Percentiles rank a stretch among this genome's conserved stretches.
phyloP scores from a whole-genome alignment of 2,797 vertebrate species.

The Anguilla obscura region DNA sequence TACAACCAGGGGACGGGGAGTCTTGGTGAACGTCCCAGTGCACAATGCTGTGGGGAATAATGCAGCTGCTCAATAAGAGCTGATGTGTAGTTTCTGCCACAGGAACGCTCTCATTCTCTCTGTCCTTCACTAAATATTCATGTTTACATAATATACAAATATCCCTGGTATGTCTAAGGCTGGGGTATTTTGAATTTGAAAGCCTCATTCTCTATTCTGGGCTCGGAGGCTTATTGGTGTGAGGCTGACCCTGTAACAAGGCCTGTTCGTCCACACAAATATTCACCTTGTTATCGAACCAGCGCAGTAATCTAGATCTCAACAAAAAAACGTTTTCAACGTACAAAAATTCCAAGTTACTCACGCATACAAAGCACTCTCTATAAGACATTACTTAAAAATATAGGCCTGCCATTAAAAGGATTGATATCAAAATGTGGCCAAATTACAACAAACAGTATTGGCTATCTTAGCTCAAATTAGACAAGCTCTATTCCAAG shows the following conservation, averaged over 20 bases:
- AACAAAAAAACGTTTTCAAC: too few relatives aligned
- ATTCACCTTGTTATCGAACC: slow-evolving; percentile 49
- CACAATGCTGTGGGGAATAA: slow-evolving; percentile 58
- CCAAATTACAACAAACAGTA: too few relatives aligned
- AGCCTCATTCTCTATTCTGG: slow-evolving; percentile 37
- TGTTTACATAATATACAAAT: slow-evolving; percentile 51
- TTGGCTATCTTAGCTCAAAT: too few relatives aligned
- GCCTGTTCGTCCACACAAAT: slow-evolving; percentile 53
- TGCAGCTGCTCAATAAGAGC: slow-evolving; percentile 61
- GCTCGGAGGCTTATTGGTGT: slow-evolving; percentile 48
- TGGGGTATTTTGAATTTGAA: slow-evolving; percentile 50
- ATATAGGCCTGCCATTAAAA: too few relatives aligned
- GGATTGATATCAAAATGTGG: too few relatives aligned
- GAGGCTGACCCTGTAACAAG: slow-evolving; percentile 17
- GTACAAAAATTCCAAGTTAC: too few relatives aligned
- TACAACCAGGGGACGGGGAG: slow-evolving; percentile 55
- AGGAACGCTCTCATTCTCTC: slow-evolving; percentile 32
- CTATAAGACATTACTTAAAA: too few relatives aligned
- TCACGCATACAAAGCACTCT: too few relatives aligned
- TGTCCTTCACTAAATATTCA: slow-evolving; percentile 40
- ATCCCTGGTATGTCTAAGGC: slow-evolving; percentile 46
- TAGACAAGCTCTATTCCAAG: too few relatives aligned
- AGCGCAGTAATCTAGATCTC: slow-evolving; percentile 44
- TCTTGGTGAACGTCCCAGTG: slow-evolving; percentile 52
- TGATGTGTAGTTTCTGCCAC: slow-evolving; percentile 46